Evolutionary conservation across 1,140 invertebrate species (phyloP), one percentile per base, ranked within the genome.

Genomic region (Cheumatopsyche charites): DNA sequence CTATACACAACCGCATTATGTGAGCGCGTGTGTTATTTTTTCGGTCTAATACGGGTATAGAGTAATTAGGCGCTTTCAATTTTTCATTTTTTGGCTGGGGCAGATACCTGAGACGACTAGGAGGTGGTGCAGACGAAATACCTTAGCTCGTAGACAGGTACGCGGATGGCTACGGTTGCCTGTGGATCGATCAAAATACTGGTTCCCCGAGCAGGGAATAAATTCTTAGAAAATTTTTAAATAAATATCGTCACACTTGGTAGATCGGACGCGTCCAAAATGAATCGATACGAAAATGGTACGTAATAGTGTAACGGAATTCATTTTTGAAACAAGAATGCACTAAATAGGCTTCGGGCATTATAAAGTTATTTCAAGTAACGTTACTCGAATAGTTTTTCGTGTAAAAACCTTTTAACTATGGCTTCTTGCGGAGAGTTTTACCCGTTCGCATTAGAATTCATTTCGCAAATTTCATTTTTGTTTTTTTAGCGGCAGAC

Each of bases 11-110:
- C 15, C 43, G 43, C 29, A 36, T 36, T 36, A 36, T 36, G 29
- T 36, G 29, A 36, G 29, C 29, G 29, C 29, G 29, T 36, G 13
- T 49, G 45, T 49, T 49, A 49, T 49, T 49, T 62, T 62, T 36
- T 23, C 36, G 12, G 15, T 47, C 43, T 47, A 47, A 47, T 47
- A 47, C 15, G 11, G 15, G 19, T 12, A 15, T 19, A 47, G 13
- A 47, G 63, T 67, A 67, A 67, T 67, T 67, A 67, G 42, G 29
- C 13, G 15, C 4, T 67, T 67, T 67, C 42, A 67, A 67, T 67
- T 67, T 67, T 67, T 42, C 62, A 43, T 43, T 47, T 47, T 47
- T 23, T 5, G 25, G 6, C 17, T 36, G 41, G 63, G 29, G 52
- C 21, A 9, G 11, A 23, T 58, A 58, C 52, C 52, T 58, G 52